A percentile compares a stretch with the other conserved stretches of the same genome.
These are phyloP conservation scores for Mugil cephalus DNA, from an alignment of 2,113 vertebrate genomes.

Conservation along the genomic window DNA sequence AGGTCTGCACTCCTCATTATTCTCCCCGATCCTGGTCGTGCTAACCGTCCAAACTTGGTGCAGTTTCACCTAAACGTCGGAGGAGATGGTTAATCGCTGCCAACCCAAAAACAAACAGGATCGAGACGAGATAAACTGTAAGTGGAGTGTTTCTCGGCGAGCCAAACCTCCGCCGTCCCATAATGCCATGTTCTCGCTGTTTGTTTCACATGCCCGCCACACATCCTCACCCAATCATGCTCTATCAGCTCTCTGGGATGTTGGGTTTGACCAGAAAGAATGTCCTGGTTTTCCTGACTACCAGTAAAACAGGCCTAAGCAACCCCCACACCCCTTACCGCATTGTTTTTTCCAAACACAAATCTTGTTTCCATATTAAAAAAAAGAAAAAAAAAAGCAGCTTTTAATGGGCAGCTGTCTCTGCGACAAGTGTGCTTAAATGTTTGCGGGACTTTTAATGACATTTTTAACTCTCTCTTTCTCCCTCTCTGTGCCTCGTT, in stretches of 20 bases:
- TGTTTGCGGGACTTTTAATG: constrained; percentile 81
- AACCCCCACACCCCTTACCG: constrained; percentile 29
- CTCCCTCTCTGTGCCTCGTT: constrained; percentile 50
- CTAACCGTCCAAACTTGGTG: not conserved
- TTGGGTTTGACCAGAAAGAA: constrained; percentile 76
- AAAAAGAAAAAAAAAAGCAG: constrained; percentile 76
- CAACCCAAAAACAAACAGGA: constrained; percentile 17
- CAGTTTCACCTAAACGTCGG: not conserved
- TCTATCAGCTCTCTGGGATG: constrained; percentile 72
- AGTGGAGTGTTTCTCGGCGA: constrained; percentile 12
- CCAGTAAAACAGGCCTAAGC: constrained; percentile 72
- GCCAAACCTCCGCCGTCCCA: constrained; percentile 27
- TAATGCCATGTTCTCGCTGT: constrained; percentile 40
- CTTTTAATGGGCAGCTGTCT: constrained; percentile 78
- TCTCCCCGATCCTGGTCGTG: not conserved
- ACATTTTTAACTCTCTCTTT: constrained; percentile 69
- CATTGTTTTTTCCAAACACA: constrained; percentile 69
- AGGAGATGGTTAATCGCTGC: not conserved
- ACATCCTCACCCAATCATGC: constrained; percentile 66
- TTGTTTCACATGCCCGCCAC: constrained; percentile 60
- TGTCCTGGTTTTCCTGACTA: constrained; percentile 73
- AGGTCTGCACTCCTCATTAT: not conserved
- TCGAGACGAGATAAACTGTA: constrained; percentile 16
- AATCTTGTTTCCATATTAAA: constrained; percentile 82
- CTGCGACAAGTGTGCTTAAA: constrained; percentile 79